Conservation (phyloP, 1,140 invertebrate genomes). For the Anthonomus grandis region DNA sequence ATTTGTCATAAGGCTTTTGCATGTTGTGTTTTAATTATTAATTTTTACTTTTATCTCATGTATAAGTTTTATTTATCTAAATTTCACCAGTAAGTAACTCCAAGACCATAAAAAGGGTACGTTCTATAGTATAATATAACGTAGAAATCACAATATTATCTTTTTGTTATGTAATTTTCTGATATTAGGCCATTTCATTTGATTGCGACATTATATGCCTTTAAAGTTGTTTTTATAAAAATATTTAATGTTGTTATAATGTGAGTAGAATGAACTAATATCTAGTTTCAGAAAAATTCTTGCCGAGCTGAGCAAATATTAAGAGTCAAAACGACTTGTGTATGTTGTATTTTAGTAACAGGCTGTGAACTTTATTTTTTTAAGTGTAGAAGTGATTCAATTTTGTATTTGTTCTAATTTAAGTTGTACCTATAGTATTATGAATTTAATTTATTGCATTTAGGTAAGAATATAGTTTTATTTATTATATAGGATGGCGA, state of each 20-base stretch:
- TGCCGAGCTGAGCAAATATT: slow-evolving; percentile 23
- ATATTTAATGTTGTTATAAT: slow-evolving; percentile 14
- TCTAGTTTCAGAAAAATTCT: slow-evolving; percentile 13
- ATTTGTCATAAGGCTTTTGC: no score
- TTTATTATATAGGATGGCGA: slow-evolving; percentile 10
- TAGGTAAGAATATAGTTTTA: slow-evolving; percentile 9
- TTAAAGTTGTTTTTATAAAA: slow-evolving; percentile 9
- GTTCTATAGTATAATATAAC: no score
- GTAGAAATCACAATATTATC: no score
- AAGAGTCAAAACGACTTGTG: slow-evolving; percentile 1
- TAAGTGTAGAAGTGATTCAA: slow-evolving; percentile 12
- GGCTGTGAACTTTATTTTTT: slow-evolving; percentile 30
- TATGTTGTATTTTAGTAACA: slow-evolving; percentile 28
- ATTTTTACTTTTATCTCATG: no score
- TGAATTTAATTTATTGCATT: slow-evolving; percentile 18
- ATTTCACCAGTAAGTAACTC: no score
- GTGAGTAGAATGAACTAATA: slow-evolving; percentile 3
- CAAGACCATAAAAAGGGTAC: no score
- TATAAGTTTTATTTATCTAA: no score
- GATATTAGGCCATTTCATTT: neutral
- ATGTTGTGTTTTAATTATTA: no score
- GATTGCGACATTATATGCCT: neutral
- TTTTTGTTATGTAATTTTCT: no score
- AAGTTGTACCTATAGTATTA: slow-evolving; percentile 21
- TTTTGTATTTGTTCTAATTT: slow-evolving; percentile 16